Evolutionary conservation across 2,888 invertebrate species (phyloP).

Genomic region (Fabriciana adippe): DNA sequence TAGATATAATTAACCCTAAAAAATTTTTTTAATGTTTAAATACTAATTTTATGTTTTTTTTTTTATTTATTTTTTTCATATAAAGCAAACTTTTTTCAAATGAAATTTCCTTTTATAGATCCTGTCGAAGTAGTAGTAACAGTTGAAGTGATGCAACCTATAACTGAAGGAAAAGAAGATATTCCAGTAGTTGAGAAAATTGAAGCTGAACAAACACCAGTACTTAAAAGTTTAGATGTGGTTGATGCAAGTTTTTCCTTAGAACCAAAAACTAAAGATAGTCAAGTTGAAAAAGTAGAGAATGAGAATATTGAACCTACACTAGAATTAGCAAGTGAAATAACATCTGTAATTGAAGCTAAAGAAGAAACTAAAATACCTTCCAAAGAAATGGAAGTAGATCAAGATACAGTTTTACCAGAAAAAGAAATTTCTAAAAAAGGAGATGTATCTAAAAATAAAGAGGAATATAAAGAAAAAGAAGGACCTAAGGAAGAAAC

Average conservation of each 20-base stretch:
- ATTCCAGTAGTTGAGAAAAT: background rate
- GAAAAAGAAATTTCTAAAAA: background rate
- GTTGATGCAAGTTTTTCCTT: constrained; percentile 36
- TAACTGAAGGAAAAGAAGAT: background rate
- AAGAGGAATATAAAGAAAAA: constrained; percentile 8
- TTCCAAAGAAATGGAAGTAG: constrained; percentile 4
- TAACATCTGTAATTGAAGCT: constrained; percentile 23
- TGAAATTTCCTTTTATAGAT: constrained; percentile 6
- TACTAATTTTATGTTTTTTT: too few relatives aligned
- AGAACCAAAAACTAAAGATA: constrained; percentile 11
- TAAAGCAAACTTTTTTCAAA: too few relatives aligned
- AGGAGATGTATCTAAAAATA: background rate
- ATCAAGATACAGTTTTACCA: background rate
- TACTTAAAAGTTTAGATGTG: constrained; percentile 33
- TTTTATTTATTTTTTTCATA: too few relatives aligned
- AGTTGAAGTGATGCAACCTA: constrained; percentile 19
- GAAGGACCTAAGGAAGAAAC: background rate
- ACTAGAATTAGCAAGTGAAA: constrained; percentile 16
- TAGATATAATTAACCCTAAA: too few relatives aligned
- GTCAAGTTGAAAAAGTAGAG: constrained; percentile 4
- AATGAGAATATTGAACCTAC: background rate
- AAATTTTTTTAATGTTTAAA: too few relatives aligned
- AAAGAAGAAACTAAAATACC: constrained; percentile 11
- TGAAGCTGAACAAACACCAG: constrained; percentile 7
- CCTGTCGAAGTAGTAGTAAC: background rate